These are phyloP conservation scores for Galaxias olidus DNA, from an alignment of 2,797 vertebrate species.

Conservation along the genomic window DNA sequence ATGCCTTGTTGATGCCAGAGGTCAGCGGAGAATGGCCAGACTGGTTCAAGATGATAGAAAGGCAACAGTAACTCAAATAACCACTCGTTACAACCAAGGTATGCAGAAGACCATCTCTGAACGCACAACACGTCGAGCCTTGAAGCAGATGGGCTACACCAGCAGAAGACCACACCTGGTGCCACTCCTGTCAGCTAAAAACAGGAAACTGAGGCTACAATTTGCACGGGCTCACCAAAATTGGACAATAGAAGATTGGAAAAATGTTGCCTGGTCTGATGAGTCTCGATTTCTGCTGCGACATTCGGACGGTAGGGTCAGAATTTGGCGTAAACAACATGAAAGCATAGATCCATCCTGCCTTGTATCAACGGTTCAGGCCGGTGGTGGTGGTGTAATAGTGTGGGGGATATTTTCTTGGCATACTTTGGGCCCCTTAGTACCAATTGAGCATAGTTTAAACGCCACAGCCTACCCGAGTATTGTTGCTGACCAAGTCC, in stretches of 20 bases:
- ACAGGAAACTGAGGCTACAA: constrained; percentile 2
- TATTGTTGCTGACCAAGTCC: constrained; percentile 5
- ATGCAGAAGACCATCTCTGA: too few relatives aligned
- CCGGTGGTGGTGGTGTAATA: constrained; percentile 22
- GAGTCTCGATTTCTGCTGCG: constrained; percentile 25
- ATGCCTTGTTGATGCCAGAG: constrained; percentile 42
- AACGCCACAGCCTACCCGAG: too few relatives aligned
- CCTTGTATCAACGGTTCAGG: constrained; percentile 25
- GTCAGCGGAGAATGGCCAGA: constrained; percentile 27
- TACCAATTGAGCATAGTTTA: too few relatives aligned
- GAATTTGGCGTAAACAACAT: constrained; percentile 35
- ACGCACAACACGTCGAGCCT: too few relatives aligned
- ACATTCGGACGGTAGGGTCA: constrained; percentile 23
- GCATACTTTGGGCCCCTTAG: too few relatives aligned
- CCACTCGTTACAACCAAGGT: too few relatives aligned
- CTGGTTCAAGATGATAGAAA: constrained; percentile 11
- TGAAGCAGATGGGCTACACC: too few relatives aligned
- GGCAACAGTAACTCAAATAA: too few relatives aligned
- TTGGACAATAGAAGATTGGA: constrained; percentile 1
- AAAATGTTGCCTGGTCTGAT: constrained; percentile 6
- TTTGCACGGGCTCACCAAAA: not conserved
- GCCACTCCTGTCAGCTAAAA: not conserved
- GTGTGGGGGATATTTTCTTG: constrained; percentile 8
- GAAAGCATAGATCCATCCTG: constrained; percentile 29
- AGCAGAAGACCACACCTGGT: too few relatives aligned